These are phyloP conservation scores for Chrysolina haemoptera DNA, from an alignment of 2,888 invertebrate genomes.

Conservation along the genomic window DNA sequence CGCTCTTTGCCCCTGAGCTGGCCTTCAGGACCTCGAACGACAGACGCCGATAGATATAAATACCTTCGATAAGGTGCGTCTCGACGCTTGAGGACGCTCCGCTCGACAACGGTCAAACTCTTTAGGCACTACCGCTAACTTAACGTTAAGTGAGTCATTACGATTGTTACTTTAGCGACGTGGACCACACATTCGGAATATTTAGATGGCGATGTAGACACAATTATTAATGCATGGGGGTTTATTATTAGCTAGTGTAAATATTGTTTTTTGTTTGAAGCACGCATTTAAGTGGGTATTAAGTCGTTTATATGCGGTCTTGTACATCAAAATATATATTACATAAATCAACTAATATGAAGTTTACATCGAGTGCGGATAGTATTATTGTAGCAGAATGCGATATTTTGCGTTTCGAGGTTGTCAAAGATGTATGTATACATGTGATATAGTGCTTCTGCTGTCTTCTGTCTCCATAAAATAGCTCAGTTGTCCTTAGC, in stretches of 20 bases:
- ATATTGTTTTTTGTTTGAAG: constrained; percentile 31
- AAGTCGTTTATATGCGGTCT: constrained; percentile 24
- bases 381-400: constrained; percentile 21
- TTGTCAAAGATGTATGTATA: neutral
- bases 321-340: constrained; percentile 22
- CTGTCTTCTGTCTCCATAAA: neutral
- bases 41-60: constrained; percentile 48
- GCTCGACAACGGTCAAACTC: constrained; percentile 33
- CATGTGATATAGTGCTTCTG: constrained; percentile 1
- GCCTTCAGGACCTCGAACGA: constrained; percentile 30
- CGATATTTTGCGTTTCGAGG: constrained; percentile 11
- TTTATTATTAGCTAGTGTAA: constrained; percentile 30
- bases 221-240: constrained; percentile 22
- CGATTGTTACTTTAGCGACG: constrained; percentile 35
- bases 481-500: neutral
- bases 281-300: constrained; percentile 27
- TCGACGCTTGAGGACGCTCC: constrained; percentile 30
- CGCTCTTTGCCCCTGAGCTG: constrained; percentile 32
- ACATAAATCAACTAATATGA: constrained; percentile 28
- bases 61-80: constrained; percentile 45
- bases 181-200: constrained; percentile 38
- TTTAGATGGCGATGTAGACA: constrained; percentile 24
- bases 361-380: constrained; percentile 26
- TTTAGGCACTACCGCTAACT: constrained; percentile 29
- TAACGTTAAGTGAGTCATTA: constrained; percentile 35